These are phyloP conservation scores for Panthera uncia DNA, from an alignment of 2,113 vertebrate genomes.

Conservation along the genomic window DNA sequence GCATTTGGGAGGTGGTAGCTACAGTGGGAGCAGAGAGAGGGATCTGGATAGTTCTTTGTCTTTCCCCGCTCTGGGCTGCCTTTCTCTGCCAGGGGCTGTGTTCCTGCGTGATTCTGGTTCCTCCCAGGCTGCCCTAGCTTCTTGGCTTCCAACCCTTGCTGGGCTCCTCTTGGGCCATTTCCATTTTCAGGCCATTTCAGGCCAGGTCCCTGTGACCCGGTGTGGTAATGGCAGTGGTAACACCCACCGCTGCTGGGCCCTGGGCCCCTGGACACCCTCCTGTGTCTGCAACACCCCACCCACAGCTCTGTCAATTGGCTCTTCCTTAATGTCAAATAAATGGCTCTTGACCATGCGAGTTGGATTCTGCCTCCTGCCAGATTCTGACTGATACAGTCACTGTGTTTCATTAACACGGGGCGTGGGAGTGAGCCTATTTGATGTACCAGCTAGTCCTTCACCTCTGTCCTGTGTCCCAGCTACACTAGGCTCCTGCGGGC, in stretches of 20 bases:
- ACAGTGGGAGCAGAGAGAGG: neutral
- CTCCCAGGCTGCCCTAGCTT: neutral
- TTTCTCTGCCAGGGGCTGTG: neutral
- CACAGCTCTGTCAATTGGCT: neutral
- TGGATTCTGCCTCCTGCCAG: neutral
- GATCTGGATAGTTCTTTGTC: too few relatives aligned
- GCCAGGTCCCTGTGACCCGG: fast-evolving
- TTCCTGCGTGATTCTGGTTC: fast-evolving
- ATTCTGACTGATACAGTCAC: neutral
- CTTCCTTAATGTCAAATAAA: too few relatives aligned
- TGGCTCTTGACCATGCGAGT: neutral
- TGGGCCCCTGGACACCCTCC: fast-evolving
- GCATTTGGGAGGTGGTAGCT: neutral
- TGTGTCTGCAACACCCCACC: neutral
- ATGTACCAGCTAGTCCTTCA: neutral
- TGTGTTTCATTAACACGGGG: neutral
- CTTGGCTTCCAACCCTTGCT: fast-evolving
- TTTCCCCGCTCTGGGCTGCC: neutral
- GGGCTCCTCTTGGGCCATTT: neutral
- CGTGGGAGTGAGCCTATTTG: neutral
- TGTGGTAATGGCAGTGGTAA: fast-evolving
- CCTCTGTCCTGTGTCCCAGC: neutral
- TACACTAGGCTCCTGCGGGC: fast-evolving
- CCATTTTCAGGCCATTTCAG: too few relatives aligned
- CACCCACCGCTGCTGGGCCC: too few relatives aligned